These are phyloP conservation scores for Aurelia aurita complex sp. Pacific DNA, from an alignment of 30 jellyfish, hydroid and myxozoan species.

Conservation along the genomic window DNA sequence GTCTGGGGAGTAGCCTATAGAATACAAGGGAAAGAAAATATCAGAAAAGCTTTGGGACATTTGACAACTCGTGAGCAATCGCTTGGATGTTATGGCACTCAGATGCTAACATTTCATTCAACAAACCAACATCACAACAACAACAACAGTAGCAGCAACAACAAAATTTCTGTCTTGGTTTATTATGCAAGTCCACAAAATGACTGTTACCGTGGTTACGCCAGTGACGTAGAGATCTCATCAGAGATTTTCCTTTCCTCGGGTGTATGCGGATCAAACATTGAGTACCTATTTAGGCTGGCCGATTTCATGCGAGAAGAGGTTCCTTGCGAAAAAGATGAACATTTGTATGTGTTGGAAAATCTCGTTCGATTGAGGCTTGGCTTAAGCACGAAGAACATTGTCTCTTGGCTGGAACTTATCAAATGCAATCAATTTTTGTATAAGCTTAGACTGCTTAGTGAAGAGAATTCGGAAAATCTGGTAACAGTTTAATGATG, in stretches of 20 bases:
- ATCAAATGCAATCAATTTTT: conserved; percentile 23
- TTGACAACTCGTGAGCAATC: conserved; percentile 81
- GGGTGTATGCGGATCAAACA: conserved; percentile 84
- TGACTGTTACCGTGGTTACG: conserved; percentile 60
- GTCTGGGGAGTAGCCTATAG: conserved; percentile 89
- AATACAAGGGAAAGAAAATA: conserved; percentile 75
- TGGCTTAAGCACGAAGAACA: conserved; percentile 61
- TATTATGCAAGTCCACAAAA: conserved; percentile 80
- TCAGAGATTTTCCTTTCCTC: conserved; percentile 60
- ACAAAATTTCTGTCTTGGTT: conserved; percentile 48
- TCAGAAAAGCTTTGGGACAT: conserved; percentile 63
- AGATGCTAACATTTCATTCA: conserved; percentile 46
- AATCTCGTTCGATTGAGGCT: conserved; percentile 64
- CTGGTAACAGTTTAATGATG: background rate
- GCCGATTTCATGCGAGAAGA: conserved; percentile 85
- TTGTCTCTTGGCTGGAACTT: conserved; percentile 71
- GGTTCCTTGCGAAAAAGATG: conserved; percentile 64
- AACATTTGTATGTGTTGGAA: conserved; percentile 72
- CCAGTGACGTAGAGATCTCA: conserved; percentile 45
- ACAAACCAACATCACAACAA: background rate
- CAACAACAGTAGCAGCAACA: too few relatives aligned
- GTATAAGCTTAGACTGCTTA: background rate
- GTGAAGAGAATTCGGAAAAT: conserved; percentile 12
- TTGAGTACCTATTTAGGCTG: conserved; percentile 81
- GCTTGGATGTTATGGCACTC: conserved; percentile 62